Evolutionary conservation across 1,140 invertebrate species (phyloP), one percentile per base, ranked within the genome.

Genomic region (Battus philenor): DNA sequence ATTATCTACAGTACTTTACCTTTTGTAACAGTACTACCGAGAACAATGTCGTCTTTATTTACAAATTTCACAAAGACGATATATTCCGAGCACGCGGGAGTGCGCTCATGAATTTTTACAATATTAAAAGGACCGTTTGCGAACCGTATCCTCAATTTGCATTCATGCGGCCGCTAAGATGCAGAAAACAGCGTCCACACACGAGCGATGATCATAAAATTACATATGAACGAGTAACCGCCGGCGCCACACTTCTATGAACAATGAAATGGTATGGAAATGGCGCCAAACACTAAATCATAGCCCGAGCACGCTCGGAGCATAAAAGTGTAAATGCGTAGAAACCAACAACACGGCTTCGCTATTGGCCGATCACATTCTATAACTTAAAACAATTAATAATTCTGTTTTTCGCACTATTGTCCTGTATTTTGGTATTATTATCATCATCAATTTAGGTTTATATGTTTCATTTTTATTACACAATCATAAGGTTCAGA

Each of bases 221-320:
- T 74, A 71, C 72, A 63, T 71, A 64, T 59, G 61, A 76, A 65
- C 66, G 64, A 64, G 66, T 71, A 54, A 68, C 55, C 59, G 59
- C 50, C 52, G 75, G 75, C 75, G 78, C 73, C 78, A 67, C 56
- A 64, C 62, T 75, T 79, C 77, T 79, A 68, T 76, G 71, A 79
- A 82, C 73, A 79, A 82, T 82, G 62, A 74, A 78, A 69, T 62
- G 54, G 60, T 63, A 71, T 74, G 69, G 54, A 68, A 72, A 68
- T 68, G 73, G 66, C 73, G 71, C 66, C 73, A 64, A 69, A 61
- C 59, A 48, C 50, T 59, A 51, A 54, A 68, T 76, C 72, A 81
- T 76, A 81, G 72, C 62, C 64, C 50, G 60, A 51, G 64, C 63
- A 76, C 62, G 54, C 48, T 56, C 48, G n/a, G 12, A 15, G 33